Percentiles rank a stretch among this genome's conserved stretches.
phyloP scores from a whole-genome alignment of 2,113 vertebrate species.

The Anseranas semipalmata region DNA sequence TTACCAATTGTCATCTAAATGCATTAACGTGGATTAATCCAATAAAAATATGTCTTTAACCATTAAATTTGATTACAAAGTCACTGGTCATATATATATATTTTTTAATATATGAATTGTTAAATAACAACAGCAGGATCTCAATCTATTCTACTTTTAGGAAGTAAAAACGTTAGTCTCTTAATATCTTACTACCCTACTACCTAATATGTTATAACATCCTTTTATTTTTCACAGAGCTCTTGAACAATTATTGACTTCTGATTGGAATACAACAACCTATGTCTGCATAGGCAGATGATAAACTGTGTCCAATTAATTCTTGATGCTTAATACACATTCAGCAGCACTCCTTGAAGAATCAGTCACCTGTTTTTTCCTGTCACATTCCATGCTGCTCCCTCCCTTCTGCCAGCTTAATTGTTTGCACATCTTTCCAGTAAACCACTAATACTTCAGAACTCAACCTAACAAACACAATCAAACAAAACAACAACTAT shows the following conservation, averaged over 20 bases:
- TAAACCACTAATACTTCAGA: background rate
- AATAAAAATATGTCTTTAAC: background rate
- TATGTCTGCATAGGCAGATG: background rate
- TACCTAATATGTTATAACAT: background rate
- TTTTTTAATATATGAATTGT: background rate
- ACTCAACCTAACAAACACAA: background rate
- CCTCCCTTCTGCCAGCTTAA: background rate
- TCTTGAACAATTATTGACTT: background rate
- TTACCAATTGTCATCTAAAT: background rate
- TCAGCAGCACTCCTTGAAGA: background rate
- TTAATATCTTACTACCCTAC: background rate
- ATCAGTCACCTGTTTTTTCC: background rate
- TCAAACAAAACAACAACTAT: background rate
- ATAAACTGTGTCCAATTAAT: background rate
- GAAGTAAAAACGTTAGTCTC: background rate
- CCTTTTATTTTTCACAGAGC: background rate
- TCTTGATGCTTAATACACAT: background rate
- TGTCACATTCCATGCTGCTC: background rate
- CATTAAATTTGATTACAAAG: background rate
- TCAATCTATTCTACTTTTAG: background rate
- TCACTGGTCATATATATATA: background rate
- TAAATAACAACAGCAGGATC: background rate
- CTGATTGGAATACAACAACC: background rate
- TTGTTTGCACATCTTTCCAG: background rate
- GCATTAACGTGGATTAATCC: background rate